Evolutionary conservation across 1,140 invertebrate species (phyloP).

Genomic region (Megalopta genalis): DNA sequence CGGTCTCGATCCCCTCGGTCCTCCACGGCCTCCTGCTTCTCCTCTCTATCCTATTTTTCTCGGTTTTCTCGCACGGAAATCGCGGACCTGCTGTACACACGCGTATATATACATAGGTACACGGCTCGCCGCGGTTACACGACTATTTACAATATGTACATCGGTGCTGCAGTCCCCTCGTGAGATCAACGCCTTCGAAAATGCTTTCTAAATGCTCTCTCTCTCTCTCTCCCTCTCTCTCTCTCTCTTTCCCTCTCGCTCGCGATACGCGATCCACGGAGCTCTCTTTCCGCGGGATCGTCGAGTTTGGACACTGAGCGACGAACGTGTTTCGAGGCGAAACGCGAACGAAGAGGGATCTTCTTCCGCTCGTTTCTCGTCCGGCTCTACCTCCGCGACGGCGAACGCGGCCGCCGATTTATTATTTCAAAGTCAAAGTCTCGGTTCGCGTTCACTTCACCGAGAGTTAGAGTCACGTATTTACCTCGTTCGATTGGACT

Average conservation of each 20-base stretch:
- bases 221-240: too few relatives aligned
- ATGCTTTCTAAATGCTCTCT: slow-evolving; percentile 31
- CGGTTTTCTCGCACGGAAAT: slow-evolving; percentile 12
- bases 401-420: slow-evolving; percentile 12
- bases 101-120: slow-evolving; percentile 63
- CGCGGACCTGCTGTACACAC: slow-evolving; percentile 57
- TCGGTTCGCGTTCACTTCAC: too few relatives aligned
- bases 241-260: too few relatives aligned
- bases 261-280: too few relatives aligned
- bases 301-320: too few relatives aligned
- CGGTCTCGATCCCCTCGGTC: not conserved
- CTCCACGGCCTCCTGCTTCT: too few relatives aligned
- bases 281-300: not conserved
- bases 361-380: too few relatives aligned
- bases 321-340: too few relatives aligned
- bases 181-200: slow-evolving; percentile 72
- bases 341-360: too few relatives aligned
- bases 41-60: not conserved
- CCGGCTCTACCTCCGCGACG: not conserved
- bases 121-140: slow-evolving; percentile 43
- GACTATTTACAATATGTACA: slow-evolving; percentile 76
- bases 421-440: not conserved
- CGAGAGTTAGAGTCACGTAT: not conserved
- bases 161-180: slow-evolving; percentile 32
- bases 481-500: too few relatives aligned